Base-by-base conservation (phyloP, 2,113 vertebrate genomes). In the rabbit (Oryctolagus cuniculus) region DNA sequence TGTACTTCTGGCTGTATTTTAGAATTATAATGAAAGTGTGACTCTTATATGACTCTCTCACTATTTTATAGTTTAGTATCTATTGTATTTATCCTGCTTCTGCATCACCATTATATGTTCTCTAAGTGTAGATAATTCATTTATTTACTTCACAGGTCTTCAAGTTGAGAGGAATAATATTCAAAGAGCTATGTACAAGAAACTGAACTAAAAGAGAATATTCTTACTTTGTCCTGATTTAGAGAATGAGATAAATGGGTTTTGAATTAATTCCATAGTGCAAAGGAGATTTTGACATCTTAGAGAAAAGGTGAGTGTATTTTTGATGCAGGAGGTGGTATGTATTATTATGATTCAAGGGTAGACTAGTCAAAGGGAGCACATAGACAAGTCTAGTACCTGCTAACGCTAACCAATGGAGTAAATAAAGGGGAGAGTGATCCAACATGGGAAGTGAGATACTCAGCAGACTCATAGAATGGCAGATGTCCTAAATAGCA, bases 1-100 rank as follows among this genome's bases (percentile, higher is more conserved):
- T 69, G n/a, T 24, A 67, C 31, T 15, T 75, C 70, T 24, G 36
- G 22, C 66, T 91, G 44, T 15, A 85, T 79, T 92, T 91, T 63
- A 63, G n/a, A 91, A 69, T 8, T 74, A 10, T 24, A 67, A 63
- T 21, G 15, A 8, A 13, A 36, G 53, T 64, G 10, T 82, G 22
- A 89, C 7, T 31, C 0, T 79, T 64, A 36, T 21, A n/a, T 2
- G 4, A 7, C 6, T 92, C n/a, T 92, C n/a, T 6, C 63, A 55
- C 25, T 61, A 55, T 70, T 81, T 82, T 38, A 86, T 19, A 21
- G 49, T 21, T 53, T 27, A 75, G 34, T 31, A 29, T 87, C 36
- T 61, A 58, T 49, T 90, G 63, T 12, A 84, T 6, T 80, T 67
- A 66, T 51, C 12, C n/a, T 34, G 5, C 51, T 10, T 87, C 25